Conservation (phyloP, 2,113 vertebrate species). For the Hypomesus transpacificus region DNA sequence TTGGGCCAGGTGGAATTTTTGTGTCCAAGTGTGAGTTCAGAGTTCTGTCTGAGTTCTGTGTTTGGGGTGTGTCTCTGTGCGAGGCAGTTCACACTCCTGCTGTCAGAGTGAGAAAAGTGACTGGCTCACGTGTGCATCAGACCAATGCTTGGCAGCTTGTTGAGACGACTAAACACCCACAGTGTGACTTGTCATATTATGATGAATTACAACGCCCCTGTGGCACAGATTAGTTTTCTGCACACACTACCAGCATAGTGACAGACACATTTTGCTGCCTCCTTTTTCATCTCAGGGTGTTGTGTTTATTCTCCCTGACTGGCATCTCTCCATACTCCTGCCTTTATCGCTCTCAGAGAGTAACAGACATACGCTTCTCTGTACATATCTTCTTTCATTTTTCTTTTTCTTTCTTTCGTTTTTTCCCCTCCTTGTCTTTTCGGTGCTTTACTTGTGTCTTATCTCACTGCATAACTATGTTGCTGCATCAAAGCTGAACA, state of each 20-base stretch:
- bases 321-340: constrained; percentile 13
- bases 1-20: no score
- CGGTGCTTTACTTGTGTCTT: constrained; percentile 34
- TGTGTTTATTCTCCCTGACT: constrained; percentile 16
- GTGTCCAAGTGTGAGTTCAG: no score
- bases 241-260: not conserved
- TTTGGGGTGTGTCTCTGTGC: no score
- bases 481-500: constrained; percentile 62
- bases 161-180: no score
- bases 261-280: not conserved
- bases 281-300: not conserved
- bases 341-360: constrained; percentile 15
- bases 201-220: not conserved
- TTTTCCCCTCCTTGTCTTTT: not conserved
- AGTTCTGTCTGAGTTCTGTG: no score
- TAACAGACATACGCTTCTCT: constrained; percentile 19
- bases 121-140: no score
- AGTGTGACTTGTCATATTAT: not conserved
- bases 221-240: not conserved
- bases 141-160: no score
- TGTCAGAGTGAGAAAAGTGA: no score
- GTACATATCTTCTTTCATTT: constrained; percentile 39
- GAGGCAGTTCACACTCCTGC: no score
- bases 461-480: constrained; percentile 71
- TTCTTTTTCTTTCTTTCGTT: constrained; percentile 20